A percentile compares a stretch with the other conserved stretches of the same genome.
These are phyloP conservation scores for Philypnodon macrostomus DNA, from an alignment of 2,797 vertebrate species.

Conservation along the genomic window DNA sequence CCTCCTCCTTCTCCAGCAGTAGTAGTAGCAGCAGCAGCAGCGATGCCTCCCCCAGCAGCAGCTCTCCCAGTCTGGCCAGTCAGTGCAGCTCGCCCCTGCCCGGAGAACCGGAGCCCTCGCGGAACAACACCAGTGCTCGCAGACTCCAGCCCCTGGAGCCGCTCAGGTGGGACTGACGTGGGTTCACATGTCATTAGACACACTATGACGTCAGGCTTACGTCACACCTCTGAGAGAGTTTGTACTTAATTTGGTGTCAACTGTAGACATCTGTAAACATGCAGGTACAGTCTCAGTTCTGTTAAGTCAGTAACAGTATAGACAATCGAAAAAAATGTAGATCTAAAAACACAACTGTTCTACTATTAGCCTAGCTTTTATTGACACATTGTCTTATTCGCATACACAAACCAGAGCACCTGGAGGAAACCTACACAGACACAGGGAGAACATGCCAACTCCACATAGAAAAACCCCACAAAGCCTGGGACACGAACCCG, in stretches of 20 bases:
- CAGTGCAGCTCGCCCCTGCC: slow-evolving; percentile 64
- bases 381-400: no score
- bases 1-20: slow-evolving; percentile 62
- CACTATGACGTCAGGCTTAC: background rate
- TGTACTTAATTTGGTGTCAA: background rate
- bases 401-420: no score
- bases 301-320: background rate
- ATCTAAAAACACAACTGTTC: no score
- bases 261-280: no score
- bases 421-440: no score
- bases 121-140: slow-evolving; percentile 1
- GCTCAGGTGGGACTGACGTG: slow-evolving; percentile 41
- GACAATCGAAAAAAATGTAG: no score
- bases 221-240: background rate
- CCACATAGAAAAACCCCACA: no score
- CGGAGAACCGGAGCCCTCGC: slow-evolving; percentile 45
- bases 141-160: slow-evolving; percentile 16
- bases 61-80: slow-evolving; percentile 69
- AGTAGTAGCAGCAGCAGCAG: slow-evolving; percentile 61
- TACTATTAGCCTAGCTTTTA: no score
- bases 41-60: slow-evolving; percentile 67
- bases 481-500: no score
- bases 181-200: background rate
- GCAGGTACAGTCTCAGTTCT: background rate
- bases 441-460: no score